Evolutionary conservation across 2,888 invertebrate genomes (phyloP).

Genomic region (Theretra japonica): DNA sequence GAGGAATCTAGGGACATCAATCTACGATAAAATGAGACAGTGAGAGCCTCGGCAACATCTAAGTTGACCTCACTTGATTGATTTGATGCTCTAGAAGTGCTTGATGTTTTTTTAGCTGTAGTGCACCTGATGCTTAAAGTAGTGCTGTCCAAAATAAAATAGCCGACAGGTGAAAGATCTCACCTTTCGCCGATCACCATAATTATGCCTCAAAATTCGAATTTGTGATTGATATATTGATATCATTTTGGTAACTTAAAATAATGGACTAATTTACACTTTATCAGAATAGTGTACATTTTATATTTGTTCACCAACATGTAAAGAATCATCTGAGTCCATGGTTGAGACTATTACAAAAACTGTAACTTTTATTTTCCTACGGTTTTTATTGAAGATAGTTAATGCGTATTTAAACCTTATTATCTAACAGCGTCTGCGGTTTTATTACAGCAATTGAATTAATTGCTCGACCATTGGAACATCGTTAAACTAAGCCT

Average conservation of each 20-base stretch:
- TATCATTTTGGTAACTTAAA: neutral
- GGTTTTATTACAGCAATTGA: slow-evolving; percentile 6
- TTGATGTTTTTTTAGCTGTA: neutral
- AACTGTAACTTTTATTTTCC: no score
- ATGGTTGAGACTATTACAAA: no score
- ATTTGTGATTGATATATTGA: neutral
- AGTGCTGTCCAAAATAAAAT: no score
- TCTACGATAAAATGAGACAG: neutral
- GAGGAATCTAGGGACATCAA: slow-evolving; percentile 4
- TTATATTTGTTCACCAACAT: no score
- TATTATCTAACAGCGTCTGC: neutral
- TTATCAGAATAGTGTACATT: no score
- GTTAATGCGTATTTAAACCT: neutral
- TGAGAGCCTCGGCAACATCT: neutral
- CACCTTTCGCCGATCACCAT: no score
- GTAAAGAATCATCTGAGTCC: no score
- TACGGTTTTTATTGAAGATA: no score
- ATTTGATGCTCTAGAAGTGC: neutral
- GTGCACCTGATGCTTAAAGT: no score
- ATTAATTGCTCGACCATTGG: slow-evolving; percentile 2
- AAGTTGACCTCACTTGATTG: neutral
- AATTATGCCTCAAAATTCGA: no score
- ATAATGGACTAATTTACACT: no score
- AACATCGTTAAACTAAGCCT: neutral
- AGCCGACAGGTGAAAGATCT: no score